A percentile compares a stretch with the other conserved stretches of the same genome.
These are phyloP conservation scores for Polydrusus cervinus DNA, from an alignment of 2,888 invertebrate species.

Conservation along the genomic window DNA sequence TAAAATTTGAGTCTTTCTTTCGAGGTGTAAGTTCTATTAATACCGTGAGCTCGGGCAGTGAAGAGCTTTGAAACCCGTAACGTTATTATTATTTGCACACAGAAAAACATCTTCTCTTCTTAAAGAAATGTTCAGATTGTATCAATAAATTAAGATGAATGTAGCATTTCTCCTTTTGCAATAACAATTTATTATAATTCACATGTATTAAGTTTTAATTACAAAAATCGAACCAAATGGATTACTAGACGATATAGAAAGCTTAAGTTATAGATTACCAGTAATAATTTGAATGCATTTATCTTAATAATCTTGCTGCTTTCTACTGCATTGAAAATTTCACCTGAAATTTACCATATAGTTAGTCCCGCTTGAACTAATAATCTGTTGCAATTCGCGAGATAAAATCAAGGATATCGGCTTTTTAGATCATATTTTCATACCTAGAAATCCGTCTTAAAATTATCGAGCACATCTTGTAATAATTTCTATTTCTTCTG, in stretches of 20 bases:
- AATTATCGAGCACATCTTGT: background rate
- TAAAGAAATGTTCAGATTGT: background rate
- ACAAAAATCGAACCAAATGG: conserved; percentile 31
- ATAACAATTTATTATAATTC: conserved; percentile 20
- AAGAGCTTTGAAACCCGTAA: no score
- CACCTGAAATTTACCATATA: conserved; percentile 28
- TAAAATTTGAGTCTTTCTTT: no score
- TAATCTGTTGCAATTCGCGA: conserved; percentile 25
- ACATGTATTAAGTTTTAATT: conserved; percentile 31
- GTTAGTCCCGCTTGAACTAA: conserved; percentile 22
- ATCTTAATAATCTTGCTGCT: conserved; percentile 29
- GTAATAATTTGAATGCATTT: conserved; percentile 25
- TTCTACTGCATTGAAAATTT: conserved; percentile 35
- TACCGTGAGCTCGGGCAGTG: no score
- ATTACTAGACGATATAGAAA: conserved; percentile 30
- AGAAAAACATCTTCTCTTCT: background rate
- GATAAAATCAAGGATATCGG: conserved; percentile 22
- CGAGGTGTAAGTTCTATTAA: no score
- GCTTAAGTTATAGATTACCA: conserved; percentile 36
- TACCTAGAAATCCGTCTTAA: background rate
- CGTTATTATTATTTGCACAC: no score
- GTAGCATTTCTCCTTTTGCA: background rate
- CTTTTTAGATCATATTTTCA: background rate
- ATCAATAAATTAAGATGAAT: background rate
- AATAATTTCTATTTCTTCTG: conserved; percentile 1